Percentiles rank a stretch among this genome's conserved stretches.
Conservation (phyloP, 1,140 invertebrate genomes). For the Calliopsis andreniformis region DNA sequence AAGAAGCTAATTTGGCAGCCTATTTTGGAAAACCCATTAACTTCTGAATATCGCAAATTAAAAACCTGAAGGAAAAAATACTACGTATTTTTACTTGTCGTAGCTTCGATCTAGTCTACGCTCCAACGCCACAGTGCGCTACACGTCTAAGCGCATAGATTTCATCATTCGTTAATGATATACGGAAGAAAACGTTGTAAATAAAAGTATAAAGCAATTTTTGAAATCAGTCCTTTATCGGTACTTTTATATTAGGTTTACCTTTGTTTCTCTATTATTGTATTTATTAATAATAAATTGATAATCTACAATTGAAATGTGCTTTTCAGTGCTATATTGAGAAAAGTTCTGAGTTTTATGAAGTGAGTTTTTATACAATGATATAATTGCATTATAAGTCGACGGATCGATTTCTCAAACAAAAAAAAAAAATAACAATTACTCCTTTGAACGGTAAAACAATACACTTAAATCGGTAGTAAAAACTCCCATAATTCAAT, state of each 20-base stretch:
- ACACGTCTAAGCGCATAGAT: constrained; percentile 22
- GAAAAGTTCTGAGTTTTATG: too few relatives aligned
- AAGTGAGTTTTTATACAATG: too few relatives aligned
- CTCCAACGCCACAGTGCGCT: constrained; percentile 60
- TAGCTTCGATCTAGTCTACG: constrained; percentile 74
- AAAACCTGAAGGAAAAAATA: constrained; percentile 27
- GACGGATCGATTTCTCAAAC: too few relatives aligned
- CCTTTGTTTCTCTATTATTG: constrained; percentile 67
- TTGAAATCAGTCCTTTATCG: constrained; percentile 37
- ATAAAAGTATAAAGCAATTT: constrained; percentile 68
- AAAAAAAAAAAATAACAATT: too few relatives aligned
- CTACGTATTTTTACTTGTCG: constrained; percentile 63
- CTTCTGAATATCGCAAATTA: constrained; percentile 84
- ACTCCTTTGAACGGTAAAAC: too few relatives aligned
- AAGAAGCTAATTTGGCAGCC: constrained; percentile 98
- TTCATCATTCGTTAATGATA: constrained; percentile 29
- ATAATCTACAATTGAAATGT: constrained; percentile 35
- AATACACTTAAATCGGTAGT: too few relatives aligned
- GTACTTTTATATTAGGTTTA: constrained; percentile 70
- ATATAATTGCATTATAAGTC: too few relatives aligned
- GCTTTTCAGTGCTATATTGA: too few relatives aligned
- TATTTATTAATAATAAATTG: constrained; percentile 80
- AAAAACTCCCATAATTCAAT: too few relatives aligned
- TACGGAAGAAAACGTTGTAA: constrained; percentile 60
- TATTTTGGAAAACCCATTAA: constrained; percentile 99